phyloP scores from a whole-genome alignment of 2,888 invertebrate genomes.

The Octonoba sinensis region DNA sequence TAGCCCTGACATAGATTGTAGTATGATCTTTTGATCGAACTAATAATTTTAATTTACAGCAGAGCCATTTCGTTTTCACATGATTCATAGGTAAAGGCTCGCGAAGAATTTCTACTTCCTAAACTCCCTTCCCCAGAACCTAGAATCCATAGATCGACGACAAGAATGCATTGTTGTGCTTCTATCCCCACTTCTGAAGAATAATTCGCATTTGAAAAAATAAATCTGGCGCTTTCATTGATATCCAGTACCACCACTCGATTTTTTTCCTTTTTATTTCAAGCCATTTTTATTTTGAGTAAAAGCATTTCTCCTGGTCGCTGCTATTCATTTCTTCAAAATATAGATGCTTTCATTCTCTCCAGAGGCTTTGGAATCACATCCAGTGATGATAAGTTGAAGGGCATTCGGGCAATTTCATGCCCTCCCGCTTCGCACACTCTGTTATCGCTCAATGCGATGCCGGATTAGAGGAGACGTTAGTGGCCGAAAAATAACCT shows the following conservation, averaged over 20 bases:
- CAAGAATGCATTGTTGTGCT: constrained; percentile 47
- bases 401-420: constrained; percentile 54
- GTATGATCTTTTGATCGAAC: no score
- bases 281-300: constrained; percentile 28
- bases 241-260: constrained; percentile 2
- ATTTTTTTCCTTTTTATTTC: not conserved
- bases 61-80: no score
- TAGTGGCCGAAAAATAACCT: constrained; percentile 54
- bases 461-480: constrained; percentile 47
- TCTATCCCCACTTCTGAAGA: constrained; percentile 17
- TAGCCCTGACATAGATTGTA: no score
- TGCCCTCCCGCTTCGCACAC: constrained; percentile 36
- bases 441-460: constrained; percentile 16
- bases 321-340: constrained; percentile 41
- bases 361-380: constrained; percentile 44
- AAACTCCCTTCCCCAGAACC: not conserved
- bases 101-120: no score
- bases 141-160: constrained; percentile 33
- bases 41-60: no score
- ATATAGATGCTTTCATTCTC: constrained; percentile 43
- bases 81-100: no score
- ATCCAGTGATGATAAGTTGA: constrained; percentile 54
- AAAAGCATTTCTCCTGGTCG: constrained; percentile 23
- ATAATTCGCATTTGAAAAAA: constrained; percentile 39
- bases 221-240: constrained; percentile 37